Evolutionary conservation across 2,797 vertebrate species (phyloP).

Genomic region (Vespertilio murinus): DNA sequence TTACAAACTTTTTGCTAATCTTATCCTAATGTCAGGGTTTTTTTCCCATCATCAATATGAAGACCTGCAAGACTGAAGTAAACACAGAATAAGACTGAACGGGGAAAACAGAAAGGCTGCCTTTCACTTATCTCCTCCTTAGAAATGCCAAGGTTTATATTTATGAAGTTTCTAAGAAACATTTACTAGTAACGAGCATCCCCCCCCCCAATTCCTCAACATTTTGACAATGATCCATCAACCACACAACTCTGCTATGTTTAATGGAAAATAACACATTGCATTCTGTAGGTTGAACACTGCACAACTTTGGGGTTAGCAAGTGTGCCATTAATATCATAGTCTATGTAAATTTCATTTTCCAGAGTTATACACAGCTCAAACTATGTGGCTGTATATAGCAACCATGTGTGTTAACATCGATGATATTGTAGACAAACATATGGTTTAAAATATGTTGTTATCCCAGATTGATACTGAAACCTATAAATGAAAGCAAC

Average conservation of each 20-base stretch:
- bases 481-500: background rate
- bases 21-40: background rate
- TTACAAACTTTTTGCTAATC: background rate
- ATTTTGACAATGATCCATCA: background rate
- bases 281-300: background rate
- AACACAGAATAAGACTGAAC: background rate
- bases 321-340: background rate
- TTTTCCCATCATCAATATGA: background rate
- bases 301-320: background rate
- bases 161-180: background rate
- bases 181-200: background rate
- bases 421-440: background rate
- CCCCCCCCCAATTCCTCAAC: background rate
- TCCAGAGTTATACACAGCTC: background rate
- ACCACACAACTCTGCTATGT: background rate
- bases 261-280: background rate
- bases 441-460: background rate
- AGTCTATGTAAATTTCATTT: background rate
- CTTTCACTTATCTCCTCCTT: background rate
- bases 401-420: background rate
- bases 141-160: background rate
- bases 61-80: background rate
- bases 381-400: background rate
- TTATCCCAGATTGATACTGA: background rate
- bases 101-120: background rate